A percentile compares a stretch with the other conserved stretches of the same genome.
phyloP scores from a whole-genome alignment of 1,140 invertebrate species.

The Aporrectodea caliginosa region DNA sequence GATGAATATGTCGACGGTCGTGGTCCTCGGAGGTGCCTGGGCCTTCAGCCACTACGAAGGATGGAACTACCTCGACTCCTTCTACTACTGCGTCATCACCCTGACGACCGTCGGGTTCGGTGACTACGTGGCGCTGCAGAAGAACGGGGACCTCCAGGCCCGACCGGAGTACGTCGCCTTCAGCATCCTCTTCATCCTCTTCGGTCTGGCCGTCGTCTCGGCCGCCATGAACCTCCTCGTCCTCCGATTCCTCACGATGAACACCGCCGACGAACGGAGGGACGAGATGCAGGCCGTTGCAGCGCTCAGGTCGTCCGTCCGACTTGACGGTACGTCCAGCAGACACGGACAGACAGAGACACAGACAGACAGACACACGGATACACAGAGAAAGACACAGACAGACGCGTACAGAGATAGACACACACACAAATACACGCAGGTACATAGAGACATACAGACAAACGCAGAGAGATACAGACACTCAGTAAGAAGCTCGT shows the following conservation, averaged over 20 bases:
- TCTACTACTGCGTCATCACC: constrained; percentile 99
- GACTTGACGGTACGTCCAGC: constrained; percentile 66
- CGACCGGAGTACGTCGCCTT: constrained; percentile 98
- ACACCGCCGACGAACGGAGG: constrained; percentile 88
- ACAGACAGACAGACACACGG: too few species aligned
- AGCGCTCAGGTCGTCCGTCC: constrained; percentile 68
- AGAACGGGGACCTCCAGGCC: constrained; percentile 85
- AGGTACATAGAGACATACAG: too few species aligned
- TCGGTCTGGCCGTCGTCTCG: constrained; percentile 96
- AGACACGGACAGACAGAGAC: too few species aligned
- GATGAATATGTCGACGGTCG: constrained; percentile 87
- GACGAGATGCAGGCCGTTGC: constrained; percentile 77
- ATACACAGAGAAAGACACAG: too few species aligned
- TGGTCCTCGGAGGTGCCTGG: constrained; percentile 90
- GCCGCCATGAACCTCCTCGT: constrained; percentile 97
- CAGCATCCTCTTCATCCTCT: constrained; percentile 96
- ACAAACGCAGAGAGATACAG: too few species aligned
- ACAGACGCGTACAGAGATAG: too few species aligned
- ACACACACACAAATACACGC: too few species aligned
- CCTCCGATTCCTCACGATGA: constrained; percentile 98
- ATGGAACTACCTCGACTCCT: constrained; percentile 96
- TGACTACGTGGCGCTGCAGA: constrained; percentile 70
- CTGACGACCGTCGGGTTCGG: constrained; percentile 87
- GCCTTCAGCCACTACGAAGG: constrained; percentile 92
- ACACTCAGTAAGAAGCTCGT: too few species aligned